These are phyloP conservation scores for Gasterosteus aculeatus DNA, from an alignment of 2,113 vertebrate genomes.

Conservation along the genomic window DNA sequence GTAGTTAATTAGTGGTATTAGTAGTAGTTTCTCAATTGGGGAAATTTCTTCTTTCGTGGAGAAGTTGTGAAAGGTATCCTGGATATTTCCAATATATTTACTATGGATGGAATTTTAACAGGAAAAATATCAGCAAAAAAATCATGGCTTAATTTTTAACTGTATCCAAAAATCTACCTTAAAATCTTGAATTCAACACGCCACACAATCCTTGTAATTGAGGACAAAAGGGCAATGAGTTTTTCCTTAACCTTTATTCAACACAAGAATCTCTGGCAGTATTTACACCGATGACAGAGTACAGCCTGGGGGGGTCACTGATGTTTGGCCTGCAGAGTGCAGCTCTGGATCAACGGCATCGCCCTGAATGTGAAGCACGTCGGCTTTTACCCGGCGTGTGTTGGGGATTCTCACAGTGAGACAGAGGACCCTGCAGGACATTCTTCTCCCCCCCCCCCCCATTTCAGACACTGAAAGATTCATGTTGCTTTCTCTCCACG, in stretches of 20 bases:
- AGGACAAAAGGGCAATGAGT: not conserved
- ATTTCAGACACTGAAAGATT: conserved; percentile 25
- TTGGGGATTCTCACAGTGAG: not conserved
- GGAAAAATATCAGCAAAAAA: not conserved
- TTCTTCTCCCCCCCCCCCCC: conserved; percentile 19
- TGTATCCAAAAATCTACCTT: no score
- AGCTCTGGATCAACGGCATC: conserved; percentile 69
- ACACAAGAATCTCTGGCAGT: conserved; percentile 94
- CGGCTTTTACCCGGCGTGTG: conserved; percentile 14
- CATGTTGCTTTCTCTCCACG: not conserved
- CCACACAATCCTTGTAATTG: not conserved
- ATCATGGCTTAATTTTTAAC: not conserved
- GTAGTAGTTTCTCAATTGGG: not conserved
- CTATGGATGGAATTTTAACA: not conserved
- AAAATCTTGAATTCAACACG: not conserved
- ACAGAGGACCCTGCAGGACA: conserved; percentile 13
- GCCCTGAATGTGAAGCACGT: conserved; percentile 13
- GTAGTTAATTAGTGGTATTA: not conserved
- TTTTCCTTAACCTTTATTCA: conserved; percentile 88
- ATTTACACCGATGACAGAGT: conserved; percentile 92
- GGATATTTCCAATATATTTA: not conserved
- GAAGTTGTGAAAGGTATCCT: not conserved
- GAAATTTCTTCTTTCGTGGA: not conserved
- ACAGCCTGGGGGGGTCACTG: conserved; percentile 56
- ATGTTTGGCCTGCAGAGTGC: conserved; percentile 21